Evolutionary conservation across 2,797 vertebrate genomes (phyloP).

Genomic region (Rachycentron canadum): DNA sequence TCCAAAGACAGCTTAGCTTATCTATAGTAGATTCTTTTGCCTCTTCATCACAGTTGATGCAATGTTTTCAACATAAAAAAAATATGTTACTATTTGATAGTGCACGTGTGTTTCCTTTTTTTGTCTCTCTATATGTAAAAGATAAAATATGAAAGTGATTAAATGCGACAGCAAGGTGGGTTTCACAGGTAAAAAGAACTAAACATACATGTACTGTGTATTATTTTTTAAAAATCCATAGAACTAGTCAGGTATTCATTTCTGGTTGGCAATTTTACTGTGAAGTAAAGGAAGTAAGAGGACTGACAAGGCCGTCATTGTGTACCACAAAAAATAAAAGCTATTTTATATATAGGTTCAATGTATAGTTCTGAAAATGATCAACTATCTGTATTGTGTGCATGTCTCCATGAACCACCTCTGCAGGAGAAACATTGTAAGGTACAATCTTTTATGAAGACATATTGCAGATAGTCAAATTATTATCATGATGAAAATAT

Average conservation of each 20-base stretch:
- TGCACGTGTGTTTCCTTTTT: too few species aligned
- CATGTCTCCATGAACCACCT: background rate
- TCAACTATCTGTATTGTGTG: background rate
- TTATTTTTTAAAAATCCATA: background rate
- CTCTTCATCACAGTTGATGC: too few species aligned
- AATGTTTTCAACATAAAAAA: background rate
- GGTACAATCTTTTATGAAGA: conserved; percentile 1
- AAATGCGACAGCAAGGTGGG: background rate
- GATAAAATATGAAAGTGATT: background rate
- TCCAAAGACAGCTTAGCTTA: too few species aligned
- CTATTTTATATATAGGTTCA: background rate
- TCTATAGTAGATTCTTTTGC: too few species aligned
- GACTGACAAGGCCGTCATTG: too few species aligned
- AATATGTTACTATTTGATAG: too few species aligned
- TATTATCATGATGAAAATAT: background rate
- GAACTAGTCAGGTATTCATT: background rate
- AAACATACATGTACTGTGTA: background rate
- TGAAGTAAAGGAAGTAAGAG: background rate
- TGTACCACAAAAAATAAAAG: background rate
- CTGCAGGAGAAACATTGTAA: background rate
- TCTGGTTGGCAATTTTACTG: background rate
- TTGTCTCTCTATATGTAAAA: too few species aligned
- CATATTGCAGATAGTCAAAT: conserved; percentile 22
- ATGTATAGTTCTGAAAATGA: too few species aligned
- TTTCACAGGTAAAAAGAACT: background rate